These are phyloP conservation scores for Eublepharis macularius DNA, from an alignment of 2,113 vertebrate species.

Conservation along the genomic window DNA sequence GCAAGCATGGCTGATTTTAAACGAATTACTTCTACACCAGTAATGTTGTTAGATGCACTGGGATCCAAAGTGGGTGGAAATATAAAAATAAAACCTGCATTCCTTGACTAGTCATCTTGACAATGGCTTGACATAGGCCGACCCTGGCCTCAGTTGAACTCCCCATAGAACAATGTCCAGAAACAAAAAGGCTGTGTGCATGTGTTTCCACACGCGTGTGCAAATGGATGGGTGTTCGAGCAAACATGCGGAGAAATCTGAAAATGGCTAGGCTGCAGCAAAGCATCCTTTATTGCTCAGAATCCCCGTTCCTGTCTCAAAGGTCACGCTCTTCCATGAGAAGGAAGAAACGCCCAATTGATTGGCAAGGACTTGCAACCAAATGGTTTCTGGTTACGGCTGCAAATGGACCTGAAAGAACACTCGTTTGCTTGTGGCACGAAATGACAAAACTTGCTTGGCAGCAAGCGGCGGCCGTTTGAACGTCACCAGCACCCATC, in stretches of 20 bases:
- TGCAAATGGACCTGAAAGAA: slow-evolving; percentile 56
- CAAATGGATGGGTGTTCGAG: no score
- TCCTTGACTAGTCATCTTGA: neutral
- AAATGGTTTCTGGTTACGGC: slow-evolving; percentile 50
- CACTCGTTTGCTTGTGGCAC: slow-evolving; percentile 54
- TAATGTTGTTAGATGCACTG: neutral
- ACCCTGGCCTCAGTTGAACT: neutral
- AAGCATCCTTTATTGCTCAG: neutral
- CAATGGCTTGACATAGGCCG: neutral
- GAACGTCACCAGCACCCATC: slow-evolving; percentile 28
- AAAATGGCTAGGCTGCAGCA: fast-evolving
- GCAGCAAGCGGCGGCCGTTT: neutral
- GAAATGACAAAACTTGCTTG: slow-evolving; percentile 48
- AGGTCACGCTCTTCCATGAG: slow-evolving; percentile 10
- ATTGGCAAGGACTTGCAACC: slow-evolving; percentile 36
- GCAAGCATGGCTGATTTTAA: neutral
- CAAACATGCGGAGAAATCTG: neutral
- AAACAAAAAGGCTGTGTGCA: neutral
- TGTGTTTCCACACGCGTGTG: neutral
- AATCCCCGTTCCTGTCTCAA: slow-evolving; percentile 15
- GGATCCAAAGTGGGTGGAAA: neutral
- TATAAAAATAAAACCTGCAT: neutral
- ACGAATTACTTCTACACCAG: neutral
- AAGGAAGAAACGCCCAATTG: slow-evolving; percentile 11
- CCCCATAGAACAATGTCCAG: neutral